Percentiles rank a stretch among this genome's conserved stretches.
phyloP scores from a whole-genome alignment of 2,888 invertebrate species.

The Chrysodeixis includens region DNA sequence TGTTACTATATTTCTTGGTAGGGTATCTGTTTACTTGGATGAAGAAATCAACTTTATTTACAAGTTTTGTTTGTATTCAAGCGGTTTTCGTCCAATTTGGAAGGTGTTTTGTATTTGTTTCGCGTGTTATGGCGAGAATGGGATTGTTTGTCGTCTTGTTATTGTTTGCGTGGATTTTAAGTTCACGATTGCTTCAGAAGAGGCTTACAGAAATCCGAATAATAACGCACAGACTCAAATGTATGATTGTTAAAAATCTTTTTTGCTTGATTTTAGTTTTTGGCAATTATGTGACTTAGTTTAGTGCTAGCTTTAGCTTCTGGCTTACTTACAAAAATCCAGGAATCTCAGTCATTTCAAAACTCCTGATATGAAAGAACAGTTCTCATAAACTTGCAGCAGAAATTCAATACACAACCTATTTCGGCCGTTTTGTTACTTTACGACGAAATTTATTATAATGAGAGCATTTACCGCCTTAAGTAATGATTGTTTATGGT shows the following conservation, averaged over 20 bases:
- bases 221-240: no score
- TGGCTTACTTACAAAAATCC: no score
- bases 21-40: background rate
- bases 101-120: background rate
- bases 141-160: background rate
- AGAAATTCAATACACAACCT: slow-evolving; percentile 18
- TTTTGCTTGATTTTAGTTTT: no score
- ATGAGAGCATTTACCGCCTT: slow-evolving; percentile 34
- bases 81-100: background rate
- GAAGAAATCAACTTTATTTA: background rate
- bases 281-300: no score
- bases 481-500: slow-evolving; percentile 25
- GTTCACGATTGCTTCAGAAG: no score
- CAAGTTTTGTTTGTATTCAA: background rate
- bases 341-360: no score
- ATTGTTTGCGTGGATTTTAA: background rate
- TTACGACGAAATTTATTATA: slow-evolving; percentile 39
- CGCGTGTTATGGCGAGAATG: background rate
- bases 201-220: no score
- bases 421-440: slow-evolving; percentile 26
- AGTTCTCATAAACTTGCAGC: background rate
- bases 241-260: no score
- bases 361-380: no score
- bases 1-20: no score
- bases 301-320: no score